A percentile compares a stretch with the other conserved stretches of the same genome.
phyloP scores from a whole-genome alignment of 1,140 invertebrate genomes.

The Parapsyche elsis region DNA sequence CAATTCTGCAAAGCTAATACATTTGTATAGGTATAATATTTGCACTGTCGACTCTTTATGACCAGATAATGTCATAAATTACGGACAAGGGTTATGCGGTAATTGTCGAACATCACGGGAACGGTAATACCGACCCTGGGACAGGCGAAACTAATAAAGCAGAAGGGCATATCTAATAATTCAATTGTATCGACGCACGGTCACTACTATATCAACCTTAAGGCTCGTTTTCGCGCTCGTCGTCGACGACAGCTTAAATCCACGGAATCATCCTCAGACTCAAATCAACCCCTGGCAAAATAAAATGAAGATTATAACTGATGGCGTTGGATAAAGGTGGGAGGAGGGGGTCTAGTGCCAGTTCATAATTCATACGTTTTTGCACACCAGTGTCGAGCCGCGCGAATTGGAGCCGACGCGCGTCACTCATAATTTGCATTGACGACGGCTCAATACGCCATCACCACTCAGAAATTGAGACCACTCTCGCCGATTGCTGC shows the following conservation, averaged over 20 bases:
- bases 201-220: too few species aligned
- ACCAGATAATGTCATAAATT: conserved; percentile 1
- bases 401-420: conserved; percentile 5
- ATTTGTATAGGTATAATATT: too few species aligned
- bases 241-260: too few species aligned
- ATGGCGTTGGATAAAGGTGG: background rate
- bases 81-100: background rate
- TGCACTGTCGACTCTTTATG: background rate
- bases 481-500: conserved; percentile 1
- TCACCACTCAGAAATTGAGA: conserved; percentile 15
- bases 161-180: conserved; percentile 9
- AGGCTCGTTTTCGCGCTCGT: too few species aligned
- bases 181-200: conserved; percentile 4
- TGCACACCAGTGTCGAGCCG: background rate
- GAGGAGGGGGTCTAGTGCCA: background rate
- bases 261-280: too few species aligned
- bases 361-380: background rate
- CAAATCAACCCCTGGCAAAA: too few species aligned
- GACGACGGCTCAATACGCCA: background rate
- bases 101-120: conserved; percentile 6
- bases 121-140: background rate
- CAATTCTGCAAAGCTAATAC: too few species aligned
- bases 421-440: conserved; percentile 30
- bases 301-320: too few species aligned
- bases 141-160: background rate